Percentiles rank a stretch among this genome's conserved stretches.
phyloP scores from a whole-genome alignment of 2,113 vertebrate genomes.

The Galbula dea region DNA sequence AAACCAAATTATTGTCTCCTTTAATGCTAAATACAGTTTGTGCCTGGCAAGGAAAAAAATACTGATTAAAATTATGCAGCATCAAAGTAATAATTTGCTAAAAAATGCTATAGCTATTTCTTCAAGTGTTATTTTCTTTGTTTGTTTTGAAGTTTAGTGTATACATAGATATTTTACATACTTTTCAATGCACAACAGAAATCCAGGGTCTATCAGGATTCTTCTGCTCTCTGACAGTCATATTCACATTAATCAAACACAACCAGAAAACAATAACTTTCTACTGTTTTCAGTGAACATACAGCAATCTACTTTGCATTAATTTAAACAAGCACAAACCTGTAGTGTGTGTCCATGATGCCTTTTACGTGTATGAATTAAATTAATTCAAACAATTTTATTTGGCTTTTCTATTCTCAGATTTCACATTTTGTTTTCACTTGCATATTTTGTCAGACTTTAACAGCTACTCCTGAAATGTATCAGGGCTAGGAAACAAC shows the following conservation, averaged over 20 bases:
- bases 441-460: not conserved
- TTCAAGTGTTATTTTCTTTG: not conserved
- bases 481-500: not conserved
- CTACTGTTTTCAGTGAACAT: not conserved
- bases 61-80: not conserved
- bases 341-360: not conserved
- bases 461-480: not conserved
- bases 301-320: rapidly evolving
- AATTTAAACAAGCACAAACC: not conserved
- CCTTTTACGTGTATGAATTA: rapidly evolving
- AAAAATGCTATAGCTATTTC: not conserved
- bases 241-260: not conserved
- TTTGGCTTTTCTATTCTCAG: not conserved
- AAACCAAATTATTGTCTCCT: not conserved
- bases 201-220: not conserved
- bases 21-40: not conserved
- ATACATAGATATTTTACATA: not conserved
- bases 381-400: not conserved
- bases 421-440: not conserved
- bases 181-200: not conserved
- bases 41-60: not conserved
- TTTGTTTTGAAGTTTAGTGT: not conserved
- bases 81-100: not conserved
- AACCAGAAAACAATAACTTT: not conserved
- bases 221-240: not conserved